These are phyloP conservation scores for Tetramorium parvispinum DNA, from an alignment of 1,140 invertebrate species.

Conservation along the genomic window DNA sequence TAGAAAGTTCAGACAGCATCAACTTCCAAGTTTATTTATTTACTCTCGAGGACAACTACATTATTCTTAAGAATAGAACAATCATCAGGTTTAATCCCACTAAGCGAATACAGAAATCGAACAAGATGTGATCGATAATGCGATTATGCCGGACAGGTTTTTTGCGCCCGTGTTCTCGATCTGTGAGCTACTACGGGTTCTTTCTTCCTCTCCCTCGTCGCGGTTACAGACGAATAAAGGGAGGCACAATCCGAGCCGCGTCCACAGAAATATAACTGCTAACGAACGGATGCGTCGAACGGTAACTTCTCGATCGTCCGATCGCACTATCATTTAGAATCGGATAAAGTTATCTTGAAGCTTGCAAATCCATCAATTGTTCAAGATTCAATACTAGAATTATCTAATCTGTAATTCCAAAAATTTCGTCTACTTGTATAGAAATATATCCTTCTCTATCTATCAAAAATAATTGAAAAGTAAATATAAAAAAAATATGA, in stretches of 20 bases:
- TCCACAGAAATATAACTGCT: slow-evolving; percentile 67
- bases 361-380: background rate
- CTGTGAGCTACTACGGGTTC: slow-evolving; percentile 40
- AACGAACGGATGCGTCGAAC: slow-evolving; percentile 22
- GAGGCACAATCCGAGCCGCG: slow-evolving; percentile 21
- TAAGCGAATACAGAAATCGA: slow-evolving; percentile 76
- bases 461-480: background rate
- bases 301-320: slow-evolving; percentile 13
- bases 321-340: background rate
- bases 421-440: background rate
- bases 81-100: slow-evolving; percentile 8
- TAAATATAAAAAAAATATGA: background rate
- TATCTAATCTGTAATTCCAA: background rate
- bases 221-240: slow-evolving; percentile 39
- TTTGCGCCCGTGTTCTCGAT: slow-evolving; percentile 71
- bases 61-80: background rate
- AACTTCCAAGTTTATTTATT: background rate
- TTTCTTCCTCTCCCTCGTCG: slow-evolving; percentile 53
- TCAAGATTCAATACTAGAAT: background rate
- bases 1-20: background rate
- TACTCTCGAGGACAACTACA: background rate
- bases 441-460: background rate
- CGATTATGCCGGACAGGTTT: slow-evolving; percentile 82
- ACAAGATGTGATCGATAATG: slow-evolving; percentile 81
- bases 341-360: background rate